A percentile compares a stretch with the other conserved stretches of the same genome.
phyloP scores from a whole-genome alignment of 2,797 vertebrate genomes.

The Mus spretus region DNA sequence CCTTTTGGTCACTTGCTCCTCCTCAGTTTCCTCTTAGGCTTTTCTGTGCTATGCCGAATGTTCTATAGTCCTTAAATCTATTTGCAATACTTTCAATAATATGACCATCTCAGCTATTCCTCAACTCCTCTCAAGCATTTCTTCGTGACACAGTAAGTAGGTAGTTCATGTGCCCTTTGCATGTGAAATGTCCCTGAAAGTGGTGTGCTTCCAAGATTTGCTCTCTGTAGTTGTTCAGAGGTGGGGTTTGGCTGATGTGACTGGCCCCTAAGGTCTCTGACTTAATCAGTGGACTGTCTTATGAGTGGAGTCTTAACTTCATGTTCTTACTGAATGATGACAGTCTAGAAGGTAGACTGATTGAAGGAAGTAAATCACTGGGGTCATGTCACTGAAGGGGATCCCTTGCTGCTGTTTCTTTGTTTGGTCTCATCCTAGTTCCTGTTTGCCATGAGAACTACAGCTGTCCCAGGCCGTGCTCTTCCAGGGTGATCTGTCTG shows the following conservation, averaged over 20 bases:
- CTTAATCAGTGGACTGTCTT: neutral
- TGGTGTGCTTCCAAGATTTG: neutral
- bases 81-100: neutral
- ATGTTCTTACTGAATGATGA: neutral
- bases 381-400: no score
- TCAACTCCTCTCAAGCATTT: conserved; percentile 31
- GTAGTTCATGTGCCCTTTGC: neutral
- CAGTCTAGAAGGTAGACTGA: no score
- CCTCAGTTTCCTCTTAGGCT: neutral
- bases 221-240: neutral
- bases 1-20: neutral
- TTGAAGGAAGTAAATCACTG: neutral
- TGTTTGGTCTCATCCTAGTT: neutral
- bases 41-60: neutral
- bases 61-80: neutral
- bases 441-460: neutral
- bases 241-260: neutral
- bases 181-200: neutral
- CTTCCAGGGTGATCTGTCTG: neutral
- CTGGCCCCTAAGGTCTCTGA: neutral
- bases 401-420: neutral
- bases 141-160: neutral
- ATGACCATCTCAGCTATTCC: conserved; percentile 3
- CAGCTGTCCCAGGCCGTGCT: no score
- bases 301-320: neutral